Evolutionary conservation across 2,113 vertebrate genomes (phyloP).

Genomic region (Myxocyprinus asiaticus): DNA sequence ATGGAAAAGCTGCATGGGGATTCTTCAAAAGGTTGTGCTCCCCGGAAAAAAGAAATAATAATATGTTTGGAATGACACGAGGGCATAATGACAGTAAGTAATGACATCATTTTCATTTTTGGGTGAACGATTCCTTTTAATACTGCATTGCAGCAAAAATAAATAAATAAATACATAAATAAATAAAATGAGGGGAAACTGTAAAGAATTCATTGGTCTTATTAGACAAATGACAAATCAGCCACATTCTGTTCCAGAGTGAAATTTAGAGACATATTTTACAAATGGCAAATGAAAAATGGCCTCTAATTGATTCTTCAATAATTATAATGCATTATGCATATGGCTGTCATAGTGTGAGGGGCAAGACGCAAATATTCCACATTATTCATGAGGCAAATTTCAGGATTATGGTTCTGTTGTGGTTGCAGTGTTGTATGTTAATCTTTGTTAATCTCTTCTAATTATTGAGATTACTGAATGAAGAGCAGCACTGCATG

Average conservation of each 20-base stretch:
- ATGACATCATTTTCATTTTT: too few relatives aligned
- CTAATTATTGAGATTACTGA: neutral
- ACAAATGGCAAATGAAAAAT: slow-evolving; percentile 31
- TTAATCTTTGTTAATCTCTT: slow-evolving; percentile 10
- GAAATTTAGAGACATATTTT: slow-evolving; percentile 1
- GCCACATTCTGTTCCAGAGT: neutral
- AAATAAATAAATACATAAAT: too few relatives aligned
- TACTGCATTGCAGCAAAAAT: too few relatives aligned
- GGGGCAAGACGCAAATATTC: slow-evolving; percentile 23
- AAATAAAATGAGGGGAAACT: too few relatives aligned
- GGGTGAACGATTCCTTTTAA: too few relatives aligned
- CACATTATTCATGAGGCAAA: slow-evolving; percentile 26
- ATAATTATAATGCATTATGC: slow-evolving; percentile 29
- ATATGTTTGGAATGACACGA: too few relatives aligned
- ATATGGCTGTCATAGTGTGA: slow-evolving; percentile 8
- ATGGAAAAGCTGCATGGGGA: too few relatives aligned
- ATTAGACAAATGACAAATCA: slow-evolving; percentile 29
- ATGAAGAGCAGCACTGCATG: neutral
- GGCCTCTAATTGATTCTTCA: slow-evolving; percentile 24
- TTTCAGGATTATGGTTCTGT: slow-evolving; percentile 13
- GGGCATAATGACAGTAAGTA: too few relatives aligned
- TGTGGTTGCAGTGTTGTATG: neutral
- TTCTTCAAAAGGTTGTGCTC: too few relatives aligned
- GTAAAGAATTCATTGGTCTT: neutral
- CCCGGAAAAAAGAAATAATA: too few relatives aligned